Evolutionary conservation across 2,888 invertebrate genomes (phyloP).

Genomic region (Parasteatoda lunata): DNA sequence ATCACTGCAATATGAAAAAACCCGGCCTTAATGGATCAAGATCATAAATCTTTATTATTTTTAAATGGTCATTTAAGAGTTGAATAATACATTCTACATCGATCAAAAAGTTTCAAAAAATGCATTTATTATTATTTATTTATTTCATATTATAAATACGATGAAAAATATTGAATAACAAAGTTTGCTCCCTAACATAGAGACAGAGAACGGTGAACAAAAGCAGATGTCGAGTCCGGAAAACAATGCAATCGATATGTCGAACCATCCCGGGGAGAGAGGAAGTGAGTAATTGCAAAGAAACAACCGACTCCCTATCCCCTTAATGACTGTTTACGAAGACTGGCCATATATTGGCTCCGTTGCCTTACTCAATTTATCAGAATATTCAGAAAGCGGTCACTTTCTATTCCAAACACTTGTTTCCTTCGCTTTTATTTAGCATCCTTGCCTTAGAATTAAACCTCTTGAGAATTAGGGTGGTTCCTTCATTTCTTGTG

Average conservation of each 20-base stretch:
- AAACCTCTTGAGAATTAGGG: too few species aligned
- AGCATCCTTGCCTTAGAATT: too few species aligned
- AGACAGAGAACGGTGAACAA: background rate
- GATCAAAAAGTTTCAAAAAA: too few species aligned
- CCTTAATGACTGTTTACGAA: conserved; percentile 51
- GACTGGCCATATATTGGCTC: conserved; percentile 24
- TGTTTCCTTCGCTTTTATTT: too few species aligned
- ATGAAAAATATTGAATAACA: background rate
- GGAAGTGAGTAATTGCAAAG: conserved; percentile 4
- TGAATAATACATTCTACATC: too few species aligned
- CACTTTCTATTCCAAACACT: background rate
- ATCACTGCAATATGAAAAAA: too few species aligned
- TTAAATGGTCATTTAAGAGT: too few species aligned
- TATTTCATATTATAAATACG: background rate
- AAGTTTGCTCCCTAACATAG: conserved; percentile 6
- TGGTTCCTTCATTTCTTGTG: too few species aligned
- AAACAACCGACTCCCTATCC: background rate
- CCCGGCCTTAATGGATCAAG: too few species aligned
- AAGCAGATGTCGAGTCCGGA: background rate
- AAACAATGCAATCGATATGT: background rate
- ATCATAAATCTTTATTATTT: too few species aligned
- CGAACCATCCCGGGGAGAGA: background rate
- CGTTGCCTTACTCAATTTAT: conserved; percentile 9
- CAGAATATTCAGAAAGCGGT: conserved; percentile 43
- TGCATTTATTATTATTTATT: too few species aligned